Evolutionary conservation across 2,113 vertebrate species (phyloP).

Genomic region (Coptodon bakossiorum): DNA sequence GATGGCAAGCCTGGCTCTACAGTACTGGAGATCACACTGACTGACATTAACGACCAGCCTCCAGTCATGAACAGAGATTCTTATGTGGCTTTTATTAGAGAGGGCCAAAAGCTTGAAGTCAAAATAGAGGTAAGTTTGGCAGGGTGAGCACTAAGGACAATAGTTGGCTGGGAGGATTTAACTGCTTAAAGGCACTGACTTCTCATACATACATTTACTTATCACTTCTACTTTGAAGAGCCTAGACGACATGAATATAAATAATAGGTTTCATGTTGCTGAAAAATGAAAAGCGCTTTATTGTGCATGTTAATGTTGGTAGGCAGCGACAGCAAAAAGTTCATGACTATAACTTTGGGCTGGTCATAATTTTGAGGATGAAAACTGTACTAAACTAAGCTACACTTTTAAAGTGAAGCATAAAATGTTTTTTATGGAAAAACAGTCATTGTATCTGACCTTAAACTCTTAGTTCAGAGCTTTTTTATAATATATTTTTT

Average conservation of each 20-base stretch:
- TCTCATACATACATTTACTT: neutral
- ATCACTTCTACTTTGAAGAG: neutral
- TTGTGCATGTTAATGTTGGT: neutral
- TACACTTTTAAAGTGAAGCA: neutral
- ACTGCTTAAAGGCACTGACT: neutral
- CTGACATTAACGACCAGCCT: conserved; percentile 77
- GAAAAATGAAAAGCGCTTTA: neutral
- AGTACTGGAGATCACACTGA: conserved; percentile 73
- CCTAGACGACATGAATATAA: neutral
- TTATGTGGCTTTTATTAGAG: conserved; percentile 75
- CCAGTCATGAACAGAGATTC: conserved; percentile 69
- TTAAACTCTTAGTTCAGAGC: neutral
- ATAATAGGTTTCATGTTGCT: neutral
- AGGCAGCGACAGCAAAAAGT: neutral
- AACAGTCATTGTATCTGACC: neutral
- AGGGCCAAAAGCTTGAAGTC: conserved; percentile 49
- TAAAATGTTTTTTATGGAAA: neutral
- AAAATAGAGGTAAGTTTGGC: conserved; percentile 68
- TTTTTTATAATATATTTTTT: neutral
- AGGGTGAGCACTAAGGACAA: neutral
- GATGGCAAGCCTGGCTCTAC: conserved; percentile 61
- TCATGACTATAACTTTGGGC: neutral
- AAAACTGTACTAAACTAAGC: too few species aligned
- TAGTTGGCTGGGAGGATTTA: neutral
- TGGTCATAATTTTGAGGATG: neutral